Evolutionary conservation across 2,888 invertebrate species (phyloP), one percentile per base, ranked within the genome.

Genomic region (Mythimna vitellina): DNA sequence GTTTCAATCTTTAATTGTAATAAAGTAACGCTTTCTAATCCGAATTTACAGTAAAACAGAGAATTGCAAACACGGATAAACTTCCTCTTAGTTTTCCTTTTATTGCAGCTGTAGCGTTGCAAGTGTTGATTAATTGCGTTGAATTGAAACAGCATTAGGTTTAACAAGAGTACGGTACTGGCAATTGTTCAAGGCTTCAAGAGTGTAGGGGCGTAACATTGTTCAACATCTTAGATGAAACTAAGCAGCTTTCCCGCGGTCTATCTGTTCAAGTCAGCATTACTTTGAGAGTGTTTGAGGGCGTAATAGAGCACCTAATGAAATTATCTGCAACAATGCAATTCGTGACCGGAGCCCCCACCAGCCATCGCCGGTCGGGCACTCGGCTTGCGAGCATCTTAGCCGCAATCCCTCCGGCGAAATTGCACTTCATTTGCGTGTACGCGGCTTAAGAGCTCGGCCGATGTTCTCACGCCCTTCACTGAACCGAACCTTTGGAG

Each of bases 361-460:
- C 70, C 78, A 84, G 81, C 80, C 82, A 85, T 83, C 81, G 78
- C 80, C 68, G 70, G 64, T 62, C 73, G 70, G 81, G 82, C 82
- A 85, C 88, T 89, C 85, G 70, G 78, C 87, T 84, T 84, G 89
- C 89, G 87, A 88, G 84, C 89, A 90, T 89, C 92, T 90, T 86
- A 87, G 85, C 91, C 90, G 85, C 91, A 92, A 92, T 91, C 89
- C 88, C 89, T 89, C 88, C 77, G 88, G 90, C 89, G 89, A 93
- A 93, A 94, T 93, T 94, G 93, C 93, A 91, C 93, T 94, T 94
- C 92, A 94, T 94, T 94, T 93, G 92, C 92, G 90, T 93, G 91
- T 90, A 89, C 89, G 89, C 89, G 86, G 89, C 91, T 89, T 88
- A 91, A 86, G 88, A 90, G 86, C 86, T 82, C 83, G 86, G 84